phyloP scores from a whole-genome alignment of 2,888 invertebrate species.

The Exocentrus adspersus region DNA sequence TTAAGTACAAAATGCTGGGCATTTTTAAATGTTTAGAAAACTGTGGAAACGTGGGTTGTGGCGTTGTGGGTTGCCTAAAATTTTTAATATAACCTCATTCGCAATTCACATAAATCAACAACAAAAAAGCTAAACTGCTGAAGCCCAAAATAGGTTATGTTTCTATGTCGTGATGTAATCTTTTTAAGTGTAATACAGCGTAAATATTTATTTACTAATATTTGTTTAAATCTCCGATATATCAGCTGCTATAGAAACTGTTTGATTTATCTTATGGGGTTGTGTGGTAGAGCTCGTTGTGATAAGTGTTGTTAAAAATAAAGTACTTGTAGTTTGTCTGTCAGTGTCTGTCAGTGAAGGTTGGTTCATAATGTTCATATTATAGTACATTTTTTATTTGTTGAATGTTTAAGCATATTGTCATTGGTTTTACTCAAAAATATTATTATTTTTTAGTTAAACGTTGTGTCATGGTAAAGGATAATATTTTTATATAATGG shows the following conservation, averaged over 20 bases:
- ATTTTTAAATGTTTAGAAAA: too few relatives aligned
- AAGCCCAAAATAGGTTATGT: conserved; percentile 50
- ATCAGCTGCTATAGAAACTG: conserved; percentile 14
- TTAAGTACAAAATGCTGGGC: too few relatives aligned
- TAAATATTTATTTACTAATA: conserved; percentile 50
- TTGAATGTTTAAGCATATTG: conserved; percentile 26
- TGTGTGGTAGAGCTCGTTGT: conserved; percentile 15
- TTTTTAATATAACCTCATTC: conserved; percentile 17
- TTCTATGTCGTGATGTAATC: conserved; percentile 48
- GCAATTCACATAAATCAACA: conserved; percentile 43
- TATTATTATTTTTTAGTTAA: conserved; percentile 31
- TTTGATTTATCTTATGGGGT: conserved; percentile 28
- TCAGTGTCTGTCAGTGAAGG: conserved; percentile 23
- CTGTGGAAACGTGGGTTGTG: too few relatives aligned
- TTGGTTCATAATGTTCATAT: conserved; percentile 36
- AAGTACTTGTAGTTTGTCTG: conserved; percentile 15
- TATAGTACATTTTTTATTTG: too few relatives aligned
- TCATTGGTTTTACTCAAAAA: conserved; percentile 33
- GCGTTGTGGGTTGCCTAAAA: too few relatives aligned
- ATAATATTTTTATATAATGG: conserved; percentile 49
- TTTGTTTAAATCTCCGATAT: conserved; percentile 33
- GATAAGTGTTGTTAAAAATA: conserved; percentile 20
- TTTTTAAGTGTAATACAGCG: conserved; percentile 41
- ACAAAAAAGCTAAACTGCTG: too few relatives aligned
- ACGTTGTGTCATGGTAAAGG: conserved; percentile 37